Evolutionary conservation across 2,888 invertebrate species (phyloP).

Genomic region (Mesorhabditis spiculigera): DNA sequence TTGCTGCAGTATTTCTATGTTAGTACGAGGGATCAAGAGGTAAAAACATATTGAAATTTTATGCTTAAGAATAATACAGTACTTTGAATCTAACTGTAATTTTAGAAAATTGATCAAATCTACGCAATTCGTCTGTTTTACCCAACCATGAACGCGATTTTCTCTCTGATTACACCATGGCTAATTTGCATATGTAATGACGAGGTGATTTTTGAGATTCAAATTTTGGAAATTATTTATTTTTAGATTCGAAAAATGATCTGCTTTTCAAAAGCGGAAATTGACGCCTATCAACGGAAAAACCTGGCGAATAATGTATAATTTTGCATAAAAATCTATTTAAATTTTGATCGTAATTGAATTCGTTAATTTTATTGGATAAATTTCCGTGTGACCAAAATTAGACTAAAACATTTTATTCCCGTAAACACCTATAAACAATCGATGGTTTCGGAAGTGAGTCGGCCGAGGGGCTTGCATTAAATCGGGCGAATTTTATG

Average conservation of each 20-base stretch:
- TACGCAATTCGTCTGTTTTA: slow-evolving; percentile 1
- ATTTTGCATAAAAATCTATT: too few relatives aligned
- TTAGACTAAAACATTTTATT: too few relatives aligned
- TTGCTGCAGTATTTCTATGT: not conserved
- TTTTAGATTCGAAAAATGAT: slow-evolving; percentile 1
- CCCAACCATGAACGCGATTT: slow-evolving; percentile 4
- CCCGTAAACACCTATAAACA: too few relatives aligned
- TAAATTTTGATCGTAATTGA: too few relatives aligned
- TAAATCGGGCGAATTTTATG: too few relatives aligned
- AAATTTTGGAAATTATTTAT: not conserved
- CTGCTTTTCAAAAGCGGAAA: not conserved
- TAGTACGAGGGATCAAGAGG: not conserved
- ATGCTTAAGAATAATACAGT: not conserved
- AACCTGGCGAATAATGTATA: not conserved
- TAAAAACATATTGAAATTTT: not conserved
- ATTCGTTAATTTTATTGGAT: too few relatives aligned
- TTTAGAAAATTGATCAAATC: slow-evolving; percentile 5
- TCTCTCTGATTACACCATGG: not conserved
- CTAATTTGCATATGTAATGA: not conserved
- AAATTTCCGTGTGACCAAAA: too few relatives aligned
- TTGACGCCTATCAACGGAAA: slow-evolving; percentile 7
- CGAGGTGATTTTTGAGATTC: not conserved
- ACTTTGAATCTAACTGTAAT: not conserved
- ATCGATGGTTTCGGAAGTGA: too few relatives aligned
- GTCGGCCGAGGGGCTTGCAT: too few relatives aligned